Evolutionary conservation across 2,113 vertebrate species (phyloP).

Genomic region (Paratilapia polleni): DNA sequence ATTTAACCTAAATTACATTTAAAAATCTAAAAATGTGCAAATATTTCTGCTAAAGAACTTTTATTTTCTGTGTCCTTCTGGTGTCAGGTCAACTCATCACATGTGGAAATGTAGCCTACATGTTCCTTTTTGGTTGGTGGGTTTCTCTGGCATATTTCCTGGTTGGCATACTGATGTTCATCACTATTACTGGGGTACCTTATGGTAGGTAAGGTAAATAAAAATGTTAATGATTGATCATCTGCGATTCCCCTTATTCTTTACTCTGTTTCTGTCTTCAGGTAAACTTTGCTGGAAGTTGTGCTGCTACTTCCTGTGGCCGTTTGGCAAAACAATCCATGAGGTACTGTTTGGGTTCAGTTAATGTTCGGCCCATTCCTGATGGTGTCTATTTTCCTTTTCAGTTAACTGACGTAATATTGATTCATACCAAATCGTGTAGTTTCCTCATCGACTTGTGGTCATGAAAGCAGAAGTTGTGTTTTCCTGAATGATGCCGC

Average conservation of each 20-base stretch:
- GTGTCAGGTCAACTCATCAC: constrained; percentile 80
- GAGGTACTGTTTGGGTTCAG: constrained; percentile 59
- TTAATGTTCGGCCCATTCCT: not conserved
- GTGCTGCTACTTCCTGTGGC: constrained; percentile 87
- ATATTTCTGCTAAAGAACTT: not conserved
- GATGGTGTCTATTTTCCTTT: not conserved
- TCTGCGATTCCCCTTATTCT: not conserved
- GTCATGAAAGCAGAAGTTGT: constrained; percentile 14
- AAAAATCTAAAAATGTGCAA: not conserved
- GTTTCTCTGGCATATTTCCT: constrained; percentile 81
- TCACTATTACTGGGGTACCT: constrained; percentile 80
- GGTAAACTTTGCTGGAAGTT: constrained; percentile 83
- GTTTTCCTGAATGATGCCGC: not conserved
- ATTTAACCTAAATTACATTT: no score
- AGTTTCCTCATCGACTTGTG: constrained; percentile 19
- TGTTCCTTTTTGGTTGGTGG: constrained; percentile 91
- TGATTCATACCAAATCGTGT: not conserved
- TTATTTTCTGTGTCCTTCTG: constrained; percentile 6
- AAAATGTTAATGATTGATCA: not conserved
- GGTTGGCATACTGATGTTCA: constrained; percentile 81
- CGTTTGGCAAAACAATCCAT: constrained; percentile 85
- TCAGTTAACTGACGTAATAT: not conserved
- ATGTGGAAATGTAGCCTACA: constrained; percentile 83
- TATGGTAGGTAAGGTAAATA: constrained; percentile 78
- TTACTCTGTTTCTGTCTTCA: constrained; percentile 31